These are phyloP conservation scores for Esox masquinongy DNA, from an alignment of 2,797 vertebrate genomes.

Conservation along the genomic window DNA sequence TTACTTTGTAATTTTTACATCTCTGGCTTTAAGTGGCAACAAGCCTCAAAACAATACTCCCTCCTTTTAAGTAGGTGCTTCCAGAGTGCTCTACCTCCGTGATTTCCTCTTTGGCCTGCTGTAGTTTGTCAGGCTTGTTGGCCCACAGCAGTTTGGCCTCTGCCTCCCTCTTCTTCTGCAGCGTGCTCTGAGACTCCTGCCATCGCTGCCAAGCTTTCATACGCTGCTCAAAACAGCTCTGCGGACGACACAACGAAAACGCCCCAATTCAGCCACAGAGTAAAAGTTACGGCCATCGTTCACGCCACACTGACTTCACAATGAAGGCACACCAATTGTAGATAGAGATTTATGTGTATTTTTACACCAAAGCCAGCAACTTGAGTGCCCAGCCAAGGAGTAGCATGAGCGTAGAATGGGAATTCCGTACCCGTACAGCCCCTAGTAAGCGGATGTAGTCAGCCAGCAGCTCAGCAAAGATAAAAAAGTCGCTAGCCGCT, in stretches of 20 bases:
- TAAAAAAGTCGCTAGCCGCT: slow-evolving; percentile 91
- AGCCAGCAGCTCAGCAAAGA: slow-evolving; percentile 87
- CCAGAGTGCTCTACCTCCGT: slow-evolving; percentile 76
- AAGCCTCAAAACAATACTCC: background rate
- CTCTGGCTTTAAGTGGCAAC: background rate
- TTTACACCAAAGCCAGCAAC: background rate
- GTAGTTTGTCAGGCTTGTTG: slow-evolving; percentile 95
- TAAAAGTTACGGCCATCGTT: background rate
- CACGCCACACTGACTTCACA: background rate
- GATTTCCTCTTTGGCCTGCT: slow-evolving; percentile 96
- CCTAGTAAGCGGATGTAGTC: slow-evolving; percentile 94
- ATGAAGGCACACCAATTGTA: background rate
- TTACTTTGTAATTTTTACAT: too few species aligned
- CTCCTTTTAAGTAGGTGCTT: background rate
- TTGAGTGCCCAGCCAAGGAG: background rate
- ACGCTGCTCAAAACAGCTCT: slow-evolving; percentile 95
- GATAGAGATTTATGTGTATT: background rate
- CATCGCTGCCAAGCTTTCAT: slow-evolving; percentile 93
- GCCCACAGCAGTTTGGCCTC: slow-evolving; percentile 95
- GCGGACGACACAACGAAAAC: slow-evolving; percentile 21
- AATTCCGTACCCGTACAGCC: slow-evolving; percentile 80
- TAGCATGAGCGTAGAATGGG: background rate
- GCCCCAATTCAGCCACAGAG: background rate
- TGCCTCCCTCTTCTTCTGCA: slow-evolving; percentile 94
- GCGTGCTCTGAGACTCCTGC: slow-evolving; percentile 89